phyloP scores from a whole-genome alignment of 2,888 invertebrate genomes.

The Eupeodes luniger region DNA sequence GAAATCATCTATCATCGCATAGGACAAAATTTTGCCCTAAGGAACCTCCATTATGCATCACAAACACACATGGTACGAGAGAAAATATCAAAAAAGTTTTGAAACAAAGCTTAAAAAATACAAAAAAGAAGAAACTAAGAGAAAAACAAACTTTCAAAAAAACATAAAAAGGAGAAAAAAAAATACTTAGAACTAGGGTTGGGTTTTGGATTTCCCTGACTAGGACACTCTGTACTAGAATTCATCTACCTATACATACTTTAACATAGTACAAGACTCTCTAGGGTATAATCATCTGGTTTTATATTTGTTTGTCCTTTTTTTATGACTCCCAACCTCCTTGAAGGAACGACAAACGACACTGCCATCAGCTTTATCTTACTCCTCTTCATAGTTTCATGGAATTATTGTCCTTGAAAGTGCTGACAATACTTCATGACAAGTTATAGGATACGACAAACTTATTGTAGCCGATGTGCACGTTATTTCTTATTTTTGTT shows the following conservation, averaged over 20 bases:
- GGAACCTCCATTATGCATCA: background rate
- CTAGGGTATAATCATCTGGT: conserved; percentile 54
- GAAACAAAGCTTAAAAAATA: conserved; percentile 25
- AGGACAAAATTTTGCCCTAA: background rate
- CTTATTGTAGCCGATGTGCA: conserved; percentile 54
- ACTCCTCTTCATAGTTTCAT: conserved; percentile 40
- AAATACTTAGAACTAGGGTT: background rate
- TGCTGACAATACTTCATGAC: conserved; percentile 65
- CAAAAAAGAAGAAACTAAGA: background rate
- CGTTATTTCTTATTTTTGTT: conserved; percentile 13
- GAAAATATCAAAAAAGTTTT: conserved; percentile 28
- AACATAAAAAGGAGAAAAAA: conserved; percentile 4
- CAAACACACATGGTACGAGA: background rate
- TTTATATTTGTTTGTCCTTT: conserved; percentile 42
- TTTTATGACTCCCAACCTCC: conserved; percentile 12
- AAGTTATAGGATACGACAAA: conserved; percentile 62
- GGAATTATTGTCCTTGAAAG: conserved; percentile 72
- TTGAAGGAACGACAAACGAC: conserved; percentile 26
- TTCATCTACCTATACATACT: background rate
- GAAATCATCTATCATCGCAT: conserved; percentile 3
- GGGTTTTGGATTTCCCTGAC: background rate
- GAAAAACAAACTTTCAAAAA: conserved; percentile 25
- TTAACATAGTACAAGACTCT: background rate
- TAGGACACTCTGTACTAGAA: background rate
- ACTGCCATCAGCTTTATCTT: conserved; percentile 22